Evolutionary conservation across 2,797 vertebrate genomes (phyloP), one percentile per base, ranked within the genome.

Genomic region (Sarcoramphus papa): DNA sequence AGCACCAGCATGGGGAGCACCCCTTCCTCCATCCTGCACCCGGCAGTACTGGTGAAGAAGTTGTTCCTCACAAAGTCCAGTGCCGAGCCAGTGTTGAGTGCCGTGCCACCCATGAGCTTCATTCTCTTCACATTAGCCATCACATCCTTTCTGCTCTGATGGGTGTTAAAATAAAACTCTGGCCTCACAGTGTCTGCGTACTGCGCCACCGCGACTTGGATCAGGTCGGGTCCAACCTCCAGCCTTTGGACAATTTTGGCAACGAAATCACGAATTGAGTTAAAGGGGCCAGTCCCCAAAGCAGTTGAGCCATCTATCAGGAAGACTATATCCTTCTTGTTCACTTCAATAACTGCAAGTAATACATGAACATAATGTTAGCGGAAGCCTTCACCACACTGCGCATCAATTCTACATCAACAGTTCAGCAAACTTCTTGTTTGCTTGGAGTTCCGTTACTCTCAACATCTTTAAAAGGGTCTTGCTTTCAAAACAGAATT

Each of bases 291-390:
- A 37, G 59, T 5, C 51, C 99, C 99, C 98, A 99, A 93, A 62
- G 98, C 92, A 74, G 98, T 97, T 54, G 99, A 99, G 95, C 98
- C 99, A 97, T 99, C 99, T 97, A 99, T 94, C 79, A 99, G 99
- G 98, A 99, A 99, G 98, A 99, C 98, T 86, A 99, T 98, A 97
- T 99, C 99, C 97, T 99, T 98, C 97, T 98, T 98, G 98, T 98
- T 99, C 97, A 99, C 98, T 96, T 97, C 97, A 92, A 98, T 87
- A 86, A 98, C 99, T 99, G 98, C 94, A 97, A 98, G 94, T 51
- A 93, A 97, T 76, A 96, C 45, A 93, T 40, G 83, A 93, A 95
- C 14, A 92, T 17, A 91, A 47, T 33, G 79, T 97, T 75, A 98
- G 85, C 5, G 3, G 53, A 54, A 60, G 35, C 43, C 35, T 93